These are phyloP conservation scores for Lytechinus pictus DNA, from an alignment of 35 echinoderm and acorn worm species.

Conservation along the genomic window DNA sequence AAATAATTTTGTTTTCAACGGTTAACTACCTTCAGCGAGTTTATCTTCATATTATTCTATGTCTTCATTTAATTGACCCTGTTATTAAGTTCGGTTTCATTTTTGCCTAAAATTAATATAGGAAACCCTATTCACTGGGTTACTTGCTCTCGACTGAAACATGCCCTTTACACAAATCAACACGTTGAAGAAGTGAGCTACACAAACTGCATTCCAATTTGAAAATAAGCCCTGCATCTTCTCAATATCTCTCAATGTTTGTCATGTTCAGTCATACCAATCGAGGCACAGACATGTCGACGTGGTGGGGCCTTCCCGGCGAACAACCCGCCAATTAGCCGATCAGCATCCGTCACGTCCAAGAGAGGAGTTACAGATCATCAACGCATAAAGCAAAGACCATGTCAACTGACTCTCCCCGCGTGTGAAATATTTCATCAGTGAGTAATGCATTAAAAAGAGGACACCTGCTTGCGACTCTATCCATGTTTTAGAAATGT, in stretches of 20 bases:
- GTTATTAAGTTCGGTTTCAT: too few species aligned
- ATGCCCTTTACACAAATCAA: neutral
- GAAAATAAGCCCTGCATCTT: neutral
- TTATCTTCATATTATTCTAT: too few species aligned
- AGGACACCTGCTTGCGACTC: neutral
- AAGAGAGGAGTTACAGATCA: neutral
- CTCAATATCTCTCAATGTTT: neutral
- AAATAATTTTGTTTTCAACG: too few species aligned
- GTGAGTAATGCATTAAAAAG: neutral
- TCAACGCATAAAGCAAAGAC: neutral
- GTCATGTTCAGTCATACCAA: conserved; percentile 11
- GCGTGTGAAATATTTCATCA: neutral
- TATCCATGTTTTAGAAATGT: too few species aligned
- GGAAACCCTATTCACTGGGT: neutral
- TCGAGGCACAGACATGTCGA: neutral
- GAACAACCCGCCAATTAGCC: neutral
- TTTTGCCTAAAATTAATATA: too few species aligned
- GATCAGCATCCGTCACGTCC: neutral
- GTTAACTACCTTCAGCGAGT: too few species aligned
- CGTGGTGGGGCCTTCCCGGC: neutral
- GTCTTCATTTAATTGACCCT: too few species aligned
- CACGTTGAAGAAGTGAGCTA: neutral
- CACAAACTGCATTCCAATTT: neutral
- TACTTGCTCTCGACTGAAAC: neutral
- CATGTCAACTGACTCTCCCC: neutral